Conservation (phyloP, 2,888 invertebrate genomes). For the Leucozona laternaria region DNA sequence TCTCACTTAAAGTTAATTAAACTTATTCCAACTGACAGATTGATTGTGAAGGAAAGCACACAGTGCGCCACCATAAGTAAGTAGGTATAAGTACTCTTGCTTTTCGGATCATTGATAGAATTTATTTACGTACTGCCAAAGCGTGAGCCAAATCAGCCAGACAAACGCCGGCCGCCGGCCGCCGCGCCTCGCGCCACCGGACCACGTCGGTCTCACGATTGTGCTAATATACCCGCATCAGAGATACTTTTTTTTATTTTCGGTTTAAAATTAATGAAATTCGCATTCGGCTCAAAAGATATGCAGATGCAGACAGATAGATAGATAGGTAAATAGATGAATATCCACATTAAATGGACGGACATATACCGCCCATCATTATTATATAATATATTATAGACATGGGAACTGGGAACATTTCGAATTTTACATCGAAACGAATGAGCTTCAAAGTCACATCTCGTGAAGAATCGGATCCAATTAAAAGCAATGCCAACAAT, state of each 20-base stretch:
- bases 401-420: background rate
- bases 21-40: conserved; percentile 63
- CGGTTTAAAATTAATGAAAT: conserved; percentile 70
- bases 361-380: conserved; percentile 13
- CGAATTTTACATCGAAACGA: conserved; percentile 46
- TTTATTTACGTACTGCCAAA: conserved; percentile 50
- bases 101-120: conserved; percentile 55
- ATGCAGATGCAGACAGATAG: conserved; percentile 57
- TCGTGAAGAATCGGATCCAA: conserved; percentile 65
- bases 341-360: conserved; percentile 46
- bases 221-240: background rate
- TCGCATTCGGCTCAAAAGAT: conserved; percentile 70
- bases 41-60: conserved; percentile 55
- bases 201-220: background rate
- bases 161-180: background rate
- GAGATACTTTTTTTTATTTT: conserved; percentile 37
- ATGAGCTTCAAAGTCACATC: conserved; percentile 69
- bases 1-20: conserved; percentile 59
- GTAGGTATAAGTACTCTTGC: conserved; percentile 37
- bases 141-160: background rate
- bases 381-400: conserved; percentile 17
- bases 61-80: conserved; percentile 48
- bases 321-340: conserved; percentile 28
- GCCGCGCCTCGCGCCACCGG: background rate
- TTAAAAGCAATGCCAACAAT: conserved; percentile 73